Base-by-base conservation (phyloP, 2,888 invertebrate genomes). In the Luperina nickerlii region DNA sequence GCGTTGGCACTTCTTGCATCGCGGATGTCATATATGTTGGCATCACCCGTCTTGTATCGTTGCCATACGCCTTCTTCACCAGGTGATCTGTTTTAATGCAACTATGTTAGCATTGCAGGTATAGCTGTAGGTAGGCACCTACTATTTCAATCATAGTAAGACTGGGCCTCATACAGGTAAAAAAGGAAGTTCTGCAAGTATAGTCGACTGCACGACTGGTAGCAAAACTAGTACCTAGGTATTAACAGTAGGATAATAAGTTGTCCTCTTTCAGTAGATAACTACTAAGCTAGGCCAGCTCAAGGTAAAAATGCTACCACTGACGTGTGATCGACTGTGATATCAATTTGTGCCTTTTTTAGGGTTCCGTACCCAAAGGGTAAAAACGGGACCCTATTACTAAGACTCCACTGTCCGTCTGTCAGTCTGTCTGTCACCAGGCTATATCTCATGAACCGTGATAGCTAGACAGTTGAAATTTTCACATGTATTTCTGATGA, bases 51-150 rank as follows among this genome's bases (percentile, higher is more conserved):
- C 86, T 95, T 97, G 90, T 98, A 98, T 38, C 97, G 97, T 83
- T 96, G 95, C 98, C 98, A 98, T 20, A 95, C 94, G 70, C 97
- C 96, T 82, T 96, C 96, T 62, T 95, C 94, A 24, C 97, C 97
- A 32, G 98, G 98, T 89, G 97, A 97, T 32, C 97, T 97, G 78
- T 74, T 81, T 57, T 67, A 54, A n/a, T 79, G n/a, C 2, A 54
- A 79, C 4, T 20, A 51, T 62, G 8, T 76, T 76, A 48, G n/a
- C 13, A 38, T 60, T 45, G 24, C 38, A 45, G 42, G n/a, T 27
- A 54, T 42, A 57, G 42, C 32, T 48, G 20, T 38, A 38, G 38
- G 5, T 38, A 38, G 38, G 38, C 27, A 32, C 24, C 18, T 67
- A 45, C 48, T 24, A 51, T 77, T 62, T 42, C 32, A n/a, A 54